These are phyloP conservation scores for Helostoma temminkii DNA, from an alignment of 2,797 vertebrate genomes.

Conservation along the genomic window DNA sequence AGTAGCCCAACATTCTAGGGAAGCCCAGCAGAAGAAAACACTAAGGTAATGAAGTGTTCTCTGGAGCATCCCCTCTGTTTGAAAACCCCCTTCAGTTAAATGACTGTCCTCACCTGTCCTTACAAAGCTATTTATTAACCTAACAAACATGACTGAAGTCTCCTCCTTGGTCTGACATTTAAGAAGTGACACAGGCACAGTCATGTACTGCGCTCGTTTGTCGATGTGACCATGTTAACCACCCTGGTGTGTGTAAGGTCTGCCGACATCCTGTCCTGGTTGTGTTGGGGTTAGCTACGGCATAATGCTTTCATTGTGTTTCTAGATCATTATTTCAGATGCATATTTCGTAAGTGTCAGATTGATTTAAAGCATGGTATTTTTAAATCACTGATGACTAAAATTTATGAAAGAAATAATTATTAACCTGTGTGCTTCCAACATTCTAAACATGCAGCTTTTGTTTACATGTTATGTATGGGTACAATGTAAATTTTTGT, in stretches of 20 bases:
- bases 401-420: no score
- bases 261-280: slow-evolving; percentile 49
- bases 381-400: not conserved
- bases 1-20: slow-evolving; percentile 41
- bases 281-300: no score
- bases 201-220: slow-evolving; percentile 6
- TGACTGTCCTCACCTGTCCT: slow-evolving; percentile 22
- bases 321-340: slow-evolving; percentile 24
- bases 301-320: slow-evolving; percentile 27
- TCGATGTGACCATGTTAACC: slow-evolving; percentile 1
- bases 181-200: not conserved
- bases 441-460: no score
- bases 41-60: slow-evolving; percentile 48
- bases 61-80: slow-evolving; percentile 30
- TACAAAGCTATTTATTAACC: slow-evolving; percentile 29
- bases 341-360: slow-evolving; percentile 15
- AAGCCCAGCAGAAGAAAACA: slow-evolving; percentile 26
- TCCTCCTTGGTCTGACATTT: slow-evolving; percentile 23
- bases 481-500: no score
- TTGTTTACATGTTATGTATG: no score
- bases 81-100: slow-evolving; percentile 45
- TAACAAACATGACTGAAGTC: slow-evolving; percentile 40
- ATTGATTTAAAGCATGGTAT: not conserved
- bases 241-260: slow-evolving; percentile 27
- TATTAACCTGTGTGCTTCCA: no score